These are phyloP conservation scores for Chelonus insularis DNA, from an alignment of 1,140 invertebrate genomes.

Conservation along the genomic window DNA sequence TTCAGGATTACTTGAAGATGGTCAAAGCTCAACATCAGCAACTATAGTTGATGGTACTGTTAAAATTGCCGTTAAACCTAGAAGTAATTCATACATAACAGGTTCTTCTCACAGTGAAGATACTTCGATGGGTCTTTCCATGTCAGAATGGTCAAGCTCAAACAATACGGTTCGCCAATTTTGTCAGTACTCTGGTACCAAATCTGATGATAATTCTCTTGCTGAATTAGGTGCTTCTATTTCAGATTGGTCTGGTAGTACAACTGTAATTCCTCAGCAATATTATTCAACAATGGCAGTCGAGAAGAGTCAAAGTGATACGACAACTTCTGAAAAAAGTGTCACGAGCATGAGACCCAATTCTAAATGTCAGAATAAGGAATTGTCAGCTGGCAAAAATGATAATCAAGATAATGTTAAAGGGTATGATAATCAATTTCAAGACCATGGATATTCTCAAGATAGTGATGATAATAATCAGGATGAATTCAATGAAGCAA, in stretches of 20 bases:
- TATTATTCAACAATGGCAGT: conserved; percentile 39
- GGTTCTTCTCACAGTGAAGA: conserved; percentile 76
- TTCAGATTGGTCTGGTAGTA: conserved; percentile 65
- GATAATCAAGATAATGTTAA: conserved; percentile 26
- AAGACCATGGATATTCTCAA: not conserved
- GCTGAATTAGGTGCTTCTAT: conserved; percentile 64
- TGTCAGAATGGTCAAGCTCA: conserved; percentile 83
- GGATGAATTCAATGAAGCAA: conserved; percentile 48
- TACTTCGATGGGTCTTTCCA: conserved; percentile 79
- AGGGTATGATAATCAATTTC: conserved; percentile 18
- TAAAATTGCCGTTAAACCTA: conserved; percentile 73
- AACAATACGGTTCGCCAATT: conserved; percentile 77
- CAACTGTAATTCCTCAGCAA: conserved; percentile 54
- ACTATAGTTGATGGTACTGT: conserved; percentile 78
- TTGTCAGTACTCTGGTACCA: conserved; percentile 67
- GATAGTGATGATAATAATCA: conserved; percentile 8
- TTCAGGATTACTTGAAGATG: conserved; percentile 52
- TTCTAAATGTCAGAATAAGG: conserved; percentile 44
- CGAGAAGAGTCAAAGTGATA: conserved; percentile 56
- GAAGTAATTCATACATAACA: conserved; percentile 72
- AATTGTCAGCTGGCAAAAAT: conserved; percentile 21
- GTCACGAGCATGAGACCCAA: conserved; percentile 51
- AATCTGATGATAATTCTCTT: conserved; percentile 63
- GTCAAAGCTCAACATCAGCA: conserved; percentile 53
- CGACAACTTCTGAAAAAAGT: conserved; percentile 55